Evolutionary conservation across 2,113 vertebrate genomes (phyloP).

Genomic region (Nematolebias whitei): DNA sequence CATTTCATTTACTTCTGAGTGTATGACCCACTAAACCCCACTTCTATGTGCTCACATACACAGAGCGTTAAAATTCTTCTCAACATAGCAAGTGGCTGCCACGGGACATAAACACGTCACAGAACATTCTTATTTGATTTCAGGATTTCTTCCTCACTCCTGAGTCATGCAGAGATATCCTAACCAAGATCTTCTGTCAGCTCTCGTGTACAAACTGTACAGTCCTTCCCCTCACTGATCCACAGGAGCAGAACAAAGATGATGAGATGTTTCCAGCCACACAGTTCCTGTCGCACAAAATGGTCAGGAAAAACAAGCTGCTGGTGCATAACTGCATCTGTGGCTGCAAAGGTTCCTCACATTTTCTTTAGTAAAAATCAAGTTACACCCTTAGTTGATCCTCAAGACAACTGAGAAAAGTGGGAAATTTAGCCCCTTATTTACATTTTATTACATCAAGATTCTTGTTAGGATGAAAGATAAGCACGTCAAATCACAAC

Average conservation of each 20-base stretch:
- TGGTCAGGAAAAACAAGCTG: neutral
- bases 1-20: neutral
- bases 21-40: conserved; percentile 4
- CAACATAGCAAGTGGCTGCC: conserved; percentile 16
- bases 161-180: conserved; percentile 11
- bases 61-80: neutral
- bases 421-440: too few relatives aligned
- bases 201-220: conserved; percentile 11
- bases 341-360: too few relatives aligned
- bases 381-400: too few relatives aligned
- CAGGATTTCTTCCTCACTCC: neutral
- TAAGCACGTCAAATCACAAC: too few relatives aligned
- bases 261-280: conserved; percentile 11
- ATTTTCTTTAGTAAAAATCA: too few relatives aligned
- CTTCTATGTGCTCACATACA: neutral
- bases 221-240: conserved; percentile 10
- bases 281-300: too few relatives aligned
- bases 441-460: too few relatives aligned
- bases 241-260: conserved; percentile 19
- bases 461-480: too few relatives aligned
- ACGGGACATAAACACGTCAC: neutral
- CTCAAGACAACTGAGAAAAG: too few relatives aligned
- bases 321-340: neutral
- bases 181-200: neutral
- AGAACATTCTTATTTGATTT: conserved; percentile 11